Percentiles rank a stretch among this genome's conserved stretches.
Conservation (phyloP, 2,888 invertebrate genomes). For the Azorinus chamasolen region DNA sequence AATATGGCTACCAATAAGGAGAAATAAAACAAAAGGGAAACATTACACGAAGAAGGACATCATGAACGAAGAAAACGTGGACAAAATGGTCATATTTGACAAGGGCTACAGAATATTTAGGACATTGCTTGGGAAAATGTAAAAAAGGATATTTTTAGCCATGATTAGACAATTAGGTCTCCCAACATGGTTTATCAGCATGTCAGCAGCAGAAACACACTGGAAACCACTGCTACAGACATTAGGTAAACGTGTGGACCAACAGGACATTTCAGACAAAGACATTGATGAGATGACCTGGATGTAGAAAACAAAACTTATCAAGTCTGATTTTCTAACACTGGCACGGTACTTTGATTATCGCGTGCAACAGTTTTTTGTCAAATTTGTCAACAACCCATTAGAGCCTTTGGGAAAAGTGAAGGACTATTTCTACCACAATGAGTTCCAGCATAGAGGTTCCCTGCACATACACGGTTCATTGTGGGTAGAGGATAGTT, state of each 20-base stretch:
- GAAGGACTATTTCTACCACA: constrained; percentile 1
- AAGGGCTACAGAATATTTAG: constrained; percentile 7
- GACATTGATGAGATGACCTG: not conserved
- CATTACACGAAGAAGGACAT: no score
- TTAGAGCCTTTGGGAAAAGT: constrained; percentile 12
- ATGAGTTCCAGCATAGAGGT: not conserved
- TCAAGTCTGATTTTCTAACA: constrained; percentile 22
- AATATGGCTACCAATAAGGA: not conserved
- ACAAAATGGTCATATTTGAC: constrained; percentile 6
- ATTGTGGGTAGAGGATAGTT: not conserved
- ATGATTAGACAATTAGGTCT: constrained; percentile 27
- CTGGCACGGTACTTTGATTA: constrained; percentile 23
- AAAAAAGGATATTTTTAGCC: no score
- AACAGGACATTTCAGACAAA: not conserved
- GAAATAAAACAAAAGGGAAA: not conserved
- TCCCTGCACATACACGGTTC: not conserved
- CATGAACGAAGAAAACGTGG: not conserved
- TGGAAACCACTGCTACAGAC: not conserved
- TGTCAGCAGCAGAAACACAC: constrained; percentile 5
- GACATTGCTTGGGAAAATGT: not conserved
- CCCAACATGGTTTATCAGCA: constrained; percentile 1
- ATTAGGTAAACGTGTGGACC: not conserved
- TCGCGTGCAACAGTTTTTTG: constrained; percentile 11
- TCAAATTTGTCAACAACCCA: not conserved
- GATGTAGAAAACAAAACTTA: constrained; percentile 3